A percentile compares a stretch with the other conserved stretches of the same genome.
Evolutionary conservation across 2,113 vertebrate species (phyloP).

Genomic region (Neolamprologus sp.): DNA sequence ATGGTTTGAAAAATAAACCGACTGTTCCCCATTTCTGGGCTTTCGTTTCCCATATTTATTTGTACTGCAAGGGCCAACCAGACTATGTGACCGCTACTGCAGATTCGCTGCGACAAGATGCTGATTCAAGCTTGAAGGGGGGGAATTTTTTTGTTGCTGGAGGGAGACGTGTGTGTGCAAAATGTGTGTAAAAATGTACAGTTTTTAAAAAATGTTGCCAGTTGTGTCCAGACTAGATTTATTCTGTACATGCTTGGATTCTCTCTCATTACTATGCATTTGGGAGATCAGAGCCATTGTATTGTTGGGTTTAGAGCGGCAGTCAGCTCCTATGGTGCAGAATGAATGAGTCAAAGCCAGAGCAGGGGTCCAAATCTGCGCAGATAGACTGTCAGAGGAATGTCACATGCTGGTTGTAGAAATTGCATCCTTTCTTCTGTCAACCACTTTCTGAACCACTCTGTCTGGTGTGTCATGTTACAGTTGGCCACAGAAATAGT

Average conservation of each 20-base stretch:
- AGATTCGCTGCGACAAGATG: conserved; percentile 38
- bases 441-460: conserved; percentile 16
- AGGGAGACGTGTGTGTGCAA: neutral
- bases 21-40: conserved; percentile 19
- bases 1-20: conserved; percentile 49
- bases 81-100: conserved; percentile 4
- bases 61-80: conserved; percentile 11
- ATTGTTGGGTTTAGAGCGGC: neutral
- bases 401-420: neutral
- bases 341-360: neutral
- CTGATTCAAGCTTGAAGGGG: conserved; percentile 30
- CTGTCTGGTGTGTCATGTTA: conserved; percentile 18
- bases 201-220: neutral
- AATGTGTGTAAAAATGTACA: neutral
- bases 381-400: conserved; percentile 11
- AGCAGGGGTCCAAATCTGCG: neutral
- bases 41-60: conserved; percentile 51
- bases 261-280: conserved; percentile 35
- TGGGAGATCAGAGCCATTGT: conserved; percentile 19
- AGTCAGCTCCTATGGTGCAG: neutral
- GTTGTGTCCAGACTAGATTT: conserved; percentile 7
- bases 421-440: conserved; percentile 2
- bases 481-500: conserved; percentile 17
- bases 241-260: conserved; percentile 19
- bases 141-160: neutral